These are phyloP conservation scores for Neoarius graeffei DNA, from an alignment of 2,113 vertebrate genomes.

Conservation along the genomic window DNA sequence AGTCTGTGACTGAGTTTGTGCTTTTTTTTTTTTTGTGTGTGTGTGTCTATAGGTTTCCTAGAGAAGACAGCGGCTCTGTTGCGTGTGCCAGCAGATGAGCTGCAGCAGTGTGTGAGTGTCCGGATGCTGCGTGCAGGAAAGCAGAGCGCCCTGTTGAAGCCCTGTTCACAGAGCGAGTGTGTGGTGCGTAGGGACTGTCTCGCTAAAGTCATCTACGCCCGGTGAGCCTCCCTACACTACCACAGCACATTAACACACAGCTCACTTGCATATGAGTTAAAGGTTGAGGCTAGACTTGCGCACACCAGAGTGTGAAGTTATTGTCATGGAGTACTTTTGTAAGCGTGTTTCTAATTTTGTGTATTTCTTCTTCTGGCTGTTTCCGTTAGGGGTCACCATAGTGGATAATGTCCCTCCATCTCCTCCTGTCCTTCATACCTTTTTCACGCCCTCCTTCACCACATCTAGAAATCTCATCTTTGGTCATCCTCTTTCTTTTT, in stretches of 20 bases:
- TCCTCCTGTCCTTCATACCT: too few species aligned
- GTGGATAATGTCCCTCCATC: too few species aligned
- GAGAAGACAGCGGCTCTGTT: conserved; percentile 77
- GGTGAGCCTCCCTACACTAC: conserved; percentile 67
- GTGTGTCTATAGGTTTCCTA: conserved; percentile 70
- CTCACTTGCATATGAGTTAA: neutral
- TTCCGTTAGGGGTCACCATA: too few species aligned
- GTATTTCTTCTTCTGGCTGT: too few species aligned
- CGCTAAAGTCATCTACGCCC: conserved; percentile 88
- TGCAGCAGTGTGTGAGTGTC: conserved; percentile 77
- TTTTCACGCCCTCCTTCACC: too few species aligned
- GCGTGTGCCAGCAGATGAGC: conserved; percentile 68
- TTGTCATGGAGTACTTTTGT: neutral
- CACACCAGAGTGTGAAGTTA: neutral
- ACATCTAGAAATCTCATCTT: too few species aligned
- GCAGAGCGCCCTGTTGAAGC: conserved; percentile 83
- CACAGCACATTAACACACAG: neutral
- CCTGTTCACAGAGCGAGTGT: conserved; percentile 84
- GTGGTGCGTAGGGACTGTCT: conserved; percentile 88
- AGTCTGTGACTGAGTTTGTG: neutral
- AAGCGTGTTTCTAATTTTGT: neutral
- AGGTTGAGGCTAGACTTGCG: neutral
- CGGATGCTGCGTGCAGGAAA: conserved; percentile 86
- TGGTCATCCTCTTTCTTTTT: neutral
- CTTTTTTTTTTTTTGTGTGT: neutral